These are phyloP conservation scores for Ovibos moschatus DNA, from an alignment of 2,113 vertebrate species.

Conservation along the genomic window DNA sequence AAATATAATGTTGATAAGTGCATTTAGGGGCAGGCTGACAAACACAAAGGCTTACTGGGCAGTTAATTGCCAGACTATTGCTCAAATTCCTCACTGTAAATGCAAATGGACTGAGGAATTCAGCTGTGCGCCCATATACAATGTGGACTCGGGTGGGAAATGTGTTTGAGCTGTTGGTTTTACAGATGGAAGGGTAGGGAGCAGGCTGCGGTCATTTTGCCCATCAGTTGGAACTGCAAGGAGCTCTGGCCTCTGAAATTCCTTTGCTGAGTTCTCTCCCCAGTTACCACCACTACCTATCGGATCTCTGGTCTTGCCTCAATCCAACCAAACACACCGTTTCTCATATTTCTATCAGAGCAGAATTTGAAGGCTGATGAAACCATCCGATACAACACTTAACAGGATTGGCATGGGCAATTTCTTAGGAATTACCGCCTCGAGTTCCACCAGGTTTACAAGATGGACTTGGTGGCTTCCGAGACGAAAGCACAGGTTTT, in stretches of 20 bases:
- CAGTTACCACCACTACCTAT: background rate
- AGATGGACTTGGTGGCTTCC: constrained; percentile 32
- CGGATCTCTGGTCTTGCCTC: background rate
- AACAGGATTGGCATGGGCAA: constrained; percentile 34
- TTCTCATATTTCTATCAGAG: background rate
- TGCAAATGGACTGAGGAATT: background rate
- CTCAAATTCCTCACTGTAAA: background rate
- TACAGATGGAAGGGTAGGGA: background rate
- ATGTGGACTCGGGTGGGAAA: no score
- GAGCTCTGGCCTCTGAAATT: background rate
- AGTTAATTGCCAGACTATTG: fast-evolving
- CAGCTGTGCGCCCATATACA: fast-evolving
- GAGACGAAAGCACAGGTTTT: constrained; percentile 7
- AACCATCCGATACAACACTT: background rate
- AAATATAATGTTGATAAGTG: background rate
- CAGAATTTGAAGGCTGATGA: constrained; percentile 19
- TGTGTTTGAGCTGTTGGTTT: background rate
- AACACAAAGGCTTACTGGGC: fast-evolving
- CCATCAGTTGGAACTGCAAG: background rate
- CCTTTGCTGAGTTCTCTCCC: background rate
- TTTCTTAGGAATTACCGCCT: constrained; percentile 53
- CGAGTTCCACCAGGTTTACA: background rate
- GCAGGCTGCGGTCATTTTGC: background rate
- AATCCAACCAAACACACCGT: background rate
- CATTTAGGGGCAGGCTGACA: background rate